Base-by-base conservation (phyloP, 2,797 vertebrate species). In the Siniperca undulata region DNA sequence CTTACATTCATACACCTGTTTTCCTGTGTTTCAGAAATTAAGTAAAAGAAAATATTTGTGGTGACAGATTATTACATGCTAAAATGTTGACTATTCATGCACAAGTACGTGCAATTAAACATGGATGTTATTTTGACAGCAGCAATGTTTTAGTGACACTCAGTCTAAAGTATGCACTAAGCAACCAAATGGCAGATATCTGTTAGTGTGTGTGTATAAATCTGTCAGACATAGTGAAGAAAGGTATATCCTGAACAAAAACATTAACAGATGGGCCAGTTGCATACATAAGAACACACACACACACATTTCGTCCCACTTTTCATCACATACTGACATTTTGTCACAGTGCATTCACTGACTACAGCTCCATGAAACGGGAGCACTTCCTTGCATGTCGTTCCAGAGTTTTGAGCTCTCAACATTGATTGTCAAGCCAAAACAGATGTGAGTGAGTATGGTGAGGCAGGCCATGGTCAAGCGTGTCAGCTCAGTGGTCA, bases 241-340 rank as follows among this genome's bases (percentile, higher is more conserved):
- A 38, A 69, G 44, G 46, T 36, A 46, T 36, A 42, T 36, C 42
- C 56, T 30, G 9, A 69, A 36, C 27, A 50, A 55, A 55, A 81
- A 83, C 72, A 61, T 50, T 38, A 69, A 38, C 83, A 85, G 42
- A 73, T 71, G 44, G 78, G 16, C 50, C 46, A 16, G 20, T 50
- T 38, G 20, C 36, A 55, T 10, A 16, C 73, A 80, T 27, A 3
- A 10, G 24, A 38, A 52, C 22, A 27, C 74, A 79, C 52, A 46
- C n/a, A 30, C 70, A 40, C 59, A 74, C 30, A 10, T 52, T 71
- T 77, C 3, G 77, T 62, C 83, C 78, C 73, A 73, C 80, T 84
- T 83, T 69, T 68, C 87, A 83, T 90, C 82, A 55, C 75, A 72
- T 55, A 36, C 78, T 86, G 86, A 84, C 58, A 38, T 80, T 90